Conservation (phyloP, 2,888 invertebrate species). For the Heteromyza rotundicornis region DNA sequence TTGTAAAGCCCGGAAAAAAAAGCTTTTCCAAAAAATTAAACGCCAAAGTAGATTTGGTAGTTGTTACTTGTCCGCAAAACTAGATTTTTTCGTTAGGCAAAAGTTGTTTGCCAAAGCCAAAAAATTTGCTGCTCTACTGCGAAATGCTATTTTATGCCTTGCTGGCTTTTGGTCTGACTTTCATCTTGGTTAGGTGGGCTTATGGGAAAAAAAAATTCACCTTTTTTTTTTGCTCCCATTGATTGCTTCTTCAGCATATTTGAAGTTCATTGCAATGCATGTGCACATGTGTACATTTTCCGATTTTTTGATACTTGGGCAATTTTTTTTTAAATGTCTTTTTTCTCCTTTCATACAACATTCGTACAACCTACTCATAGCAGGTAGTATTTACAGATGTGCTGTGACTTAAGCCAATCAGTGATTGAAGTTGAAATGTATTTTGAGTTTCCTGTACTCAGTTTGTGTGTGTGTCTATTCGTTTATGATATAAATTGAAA, state of each 20-base stretch:
- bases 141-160: slow-evolving; percentile 52
- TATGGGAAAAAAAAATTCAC: slow-evolving; percentile 15
- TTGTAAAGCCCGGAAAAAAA: neutral
- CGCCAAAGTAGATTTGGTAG: neutral
- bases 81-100: neutral
- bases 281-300: too few species aligned
- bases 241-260: neutral
- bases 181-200: neutral
- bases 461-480: too few species aligned
- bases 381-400: too few species aligned
- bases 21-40: neutral
- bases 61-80: neutral
- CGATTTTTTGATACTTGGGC: too few species aligned
- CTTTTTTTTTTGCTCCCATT: neutral
- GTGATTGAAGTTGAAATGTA: too few species aligned
- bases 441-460: too few species aligned
- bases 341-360: too few species aligned
- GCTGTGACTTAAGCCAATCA: too few species aligned
- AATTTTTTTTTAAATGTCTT: too few species aligned
- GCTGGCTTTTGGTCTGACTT: slow-evolving; percentile 30
- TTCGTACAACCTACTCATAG: too few species aligned
- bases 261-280: slow-evolving; percentile 1
- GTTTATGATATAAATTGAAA: too few species aligned
- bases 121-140: slow-evolving; percentile 25
- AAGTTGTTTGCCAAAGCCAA: neutral